Conservation (phyloP, 2,797 vertebrate genomes). For the Stomatorhinus walkeri region DNA sequence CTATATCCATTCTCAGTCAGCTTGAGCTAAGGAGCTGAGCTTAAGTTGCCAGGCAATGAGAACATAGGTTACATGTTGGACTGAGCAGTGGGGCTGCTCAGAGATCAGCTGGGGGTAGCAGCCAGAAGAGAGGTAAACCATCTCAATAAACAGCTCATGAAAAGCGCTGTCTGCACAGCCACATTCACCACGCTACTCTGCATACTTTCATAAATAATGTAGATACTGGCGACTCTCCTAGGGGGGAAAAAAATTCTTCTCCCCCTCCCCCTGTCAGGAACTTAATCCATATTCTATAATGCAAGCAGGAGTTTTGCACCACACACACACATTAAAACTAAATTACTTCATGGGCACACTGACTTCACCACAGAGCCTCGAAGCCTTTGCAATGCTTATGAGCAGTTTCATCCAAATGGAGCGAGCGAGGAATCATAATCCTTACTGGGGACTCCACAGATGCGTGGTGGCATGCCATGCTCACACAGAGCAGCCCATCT, state of each 20-base stretch:
- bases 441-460: background rate
- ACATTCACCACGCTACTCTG: conserved; percentile 19
- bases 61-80: background rate
- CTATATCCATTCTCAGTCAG: background rate
- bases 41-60: background rate
- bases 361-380: background rate
- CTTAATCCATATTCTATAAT: background rate
- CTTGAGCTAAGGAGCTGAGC: background rate
- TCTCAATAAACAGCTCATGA: conserved; percentile 20
- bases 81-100: background rate
- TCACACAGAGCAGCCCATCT: conserved; percentile 8
- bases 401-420: conserved; percentile 21
- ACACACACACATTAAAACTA: background rate
- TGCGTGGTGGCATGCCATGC: background rate
- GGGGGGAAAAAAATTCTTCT: background rate
- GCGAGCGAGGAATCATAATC: background rate
- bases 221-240: conserved; percentile 22
- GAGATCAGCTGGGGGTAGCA: background rate
- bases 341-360: background rate
- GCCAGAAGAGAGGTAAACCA: conserved; percentile 3
- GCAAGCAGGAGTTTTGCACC: background rate
- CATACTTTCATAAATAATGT: conserved; percentile 33
- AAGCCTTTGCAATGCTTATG: conserved; percentile 14
- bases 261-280: background rate
- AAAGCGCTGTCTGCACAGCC: background rate